Evolutionary conservation across 2,113 vertebrate genomes (phyloP).

Genomic region (Onychostruthus taczanowskii): DNA sequence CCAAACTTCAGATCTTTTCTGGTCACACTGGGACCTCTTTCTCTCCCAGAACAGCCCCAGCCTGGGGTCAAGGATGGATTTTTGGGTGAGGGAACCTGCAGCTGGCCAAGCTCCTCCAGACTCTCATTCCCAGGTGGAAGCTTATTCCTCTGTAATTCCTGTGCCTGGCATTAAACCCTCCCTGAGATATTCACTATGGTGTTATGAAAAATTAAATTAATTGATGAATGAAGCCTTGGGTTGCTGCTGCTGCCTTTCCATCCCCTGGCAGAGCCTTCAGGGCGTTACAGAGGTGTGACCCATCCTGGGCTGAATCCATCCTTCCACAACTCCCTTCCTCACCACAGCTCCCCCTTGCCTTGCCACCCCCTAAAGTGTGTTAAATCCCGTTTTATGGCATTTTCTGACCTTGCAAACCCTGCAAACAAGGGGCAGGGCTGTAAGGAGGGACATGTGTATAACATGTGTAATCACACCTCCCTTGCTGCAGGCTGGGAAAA

Average conservation of each 20-base stretch:
- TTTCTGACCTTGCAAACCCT: background rate
- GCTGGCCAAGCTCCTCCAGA: background rate
- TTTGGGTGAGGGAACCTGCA: background rate
- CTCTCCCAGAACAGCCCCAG: background rate
- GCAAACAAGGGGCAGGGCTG: background rate
- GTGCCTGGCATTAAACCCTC: background rate
- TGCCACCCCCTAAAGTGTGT: background rate
- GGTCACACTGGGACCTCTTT: rapidly evolving
- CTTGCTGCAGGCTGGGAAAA: background rate
- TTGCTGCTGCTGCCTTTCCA: background rate
- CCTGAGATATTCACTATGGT: background rate
- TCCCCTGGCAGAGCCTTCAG: background rate
- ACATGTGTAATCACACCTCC: rapidly evolving
- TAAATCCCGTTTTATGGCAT: background rate
- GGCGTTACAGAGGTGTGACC: background rate
- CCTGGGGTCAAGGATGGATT: background rate
- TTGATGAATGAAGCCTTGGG: slow-evolving; percentile 26
- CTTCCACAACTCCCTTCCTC: background rate
- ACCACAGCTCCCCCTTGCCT: background rate
- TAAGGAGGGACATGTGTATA: background rate
- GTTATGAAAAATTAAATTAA: slow-evolving; percentile 31
- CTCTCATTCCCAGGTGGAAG: background rate
- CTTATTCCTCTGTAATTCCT: background rate
- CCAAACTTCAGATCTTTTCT: background rate
- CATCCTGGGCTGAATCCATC: background rate